Conservation (phyloP, 2,888 invertebrate genomes). For the Drosophila leonis region DNA sequence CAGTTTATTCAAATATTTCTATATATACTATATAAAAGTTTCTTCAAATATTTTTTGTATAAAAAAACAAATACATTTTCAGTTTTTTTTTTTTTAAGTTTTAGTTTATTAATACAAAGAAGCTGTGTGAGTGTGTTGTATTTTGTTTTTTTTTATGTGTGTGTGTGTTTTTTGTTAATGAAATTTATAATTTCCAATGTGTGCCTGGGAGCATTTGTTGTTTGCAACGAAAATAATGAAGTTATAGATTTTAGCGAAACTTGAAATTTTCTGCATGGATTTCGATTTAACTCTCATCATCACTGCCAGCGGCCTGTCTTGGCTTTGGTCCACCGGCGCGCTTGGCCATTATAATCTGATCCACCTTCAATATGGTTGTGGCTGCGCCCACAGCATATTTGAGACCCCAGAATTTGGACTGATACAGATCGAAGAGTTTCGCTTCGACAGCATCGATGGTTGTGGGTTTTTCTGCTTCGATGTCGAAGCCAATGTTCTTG, state of each 20-base stretch:
- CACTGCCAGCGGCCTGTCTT: conserved; percentile 88
- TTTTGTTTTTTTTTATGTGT: conserved; percentile 24
- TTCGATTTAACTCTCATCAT: conserved; percentile 89
- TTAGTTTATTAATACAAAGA: conserved; percentile 79
- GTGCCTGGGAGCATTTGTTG: conserved; percentile 29
- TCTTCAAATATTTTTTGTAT: not conserved
- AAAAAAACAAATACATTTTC: not conserved
- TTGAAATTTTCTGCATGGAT: conserved; percentile 7
- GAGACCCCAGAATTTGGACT: conserved; percentile 96
- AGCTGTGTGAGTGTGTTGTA: conserved; percentile 58
- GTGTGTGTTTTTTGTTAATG: conserved; percentile 59
- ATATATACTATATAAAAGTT: not conserved
- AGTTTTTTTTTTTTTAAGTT: conserved; percentile 47
- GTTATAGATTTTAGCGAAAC: conserved; percentile 35
- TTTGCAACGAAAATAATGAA: conserved; percentile 50
- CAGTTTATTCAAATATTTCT: not conserved
- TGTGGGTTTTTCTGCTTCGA: conserved; percentile 91
- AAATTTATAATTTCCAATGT: conserved; percentile 73
- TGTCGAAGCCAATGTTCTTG: conserved; percentile 93
- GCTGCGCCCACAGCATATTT: conserved; percentile 98
- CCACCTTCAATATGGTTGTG: conserved; percentile 95
- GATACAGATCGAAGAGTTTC: conserved; percentile 93
- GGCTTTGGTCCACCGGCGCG: conserved; percentile 97
- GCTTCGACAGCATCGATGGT: conserved; percentile 91
- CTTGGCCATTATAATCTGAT: conserved; percentile 99